Evolutionary conservation across 2,113 vertebrate genomes (phyloP).

Genomic region (Trogon surrucura): DNA sequence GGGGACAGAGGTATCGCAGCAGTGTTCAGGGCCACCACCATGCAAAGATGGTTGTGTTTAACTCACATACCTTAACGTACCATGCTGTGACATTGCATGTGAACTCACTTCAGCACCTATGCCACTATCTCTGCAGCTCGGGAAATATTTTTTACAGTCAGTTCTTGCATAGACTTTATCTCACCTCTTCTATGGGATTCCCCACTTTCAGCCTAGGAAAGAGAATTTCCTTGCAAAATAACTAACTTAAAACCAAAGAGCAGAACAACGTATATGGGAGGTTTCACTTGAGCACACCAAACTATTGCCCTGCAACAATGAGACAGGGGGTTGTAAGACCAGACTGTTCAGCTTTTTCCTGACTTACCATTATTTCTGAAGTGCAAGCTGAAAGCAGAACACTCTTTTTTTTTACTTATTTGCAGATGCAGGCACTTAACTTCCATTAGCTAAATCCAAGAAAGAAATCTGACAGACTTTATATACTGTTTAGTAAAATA

Average conservation of each 20-base stretch:
- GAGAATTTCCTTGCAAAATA: background rate
- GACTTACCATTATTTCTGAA: background rate
- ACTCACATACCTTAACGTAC: fast-evolving
- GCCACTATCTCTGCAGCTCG: background rate
- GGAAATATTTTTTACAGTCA: background rate
- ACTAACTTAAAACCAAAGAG: background rate
- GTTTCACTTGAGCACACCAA: background rate
- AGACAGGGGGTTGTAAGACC: background rate
- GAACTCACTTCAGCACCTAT: background rate
- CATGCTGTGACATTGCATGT: fast-evolving
- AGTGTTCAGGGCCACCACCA: fast-evolving
- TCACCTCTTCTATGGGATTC: background rate
- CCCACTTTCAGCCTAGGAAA: background rate
- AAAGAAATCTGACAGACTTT: background rate
- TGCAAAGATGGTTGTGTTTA: background rate
- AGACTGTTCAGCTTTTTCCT: background rate
- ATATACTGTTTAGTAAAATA: background rate
- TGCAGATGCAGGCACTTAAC: background rate
- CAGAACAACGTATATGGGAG: background rate
- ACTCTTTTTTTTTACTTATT: background rate
- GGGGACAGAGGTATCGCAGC: background rate
- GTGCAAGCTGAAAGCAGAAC: background rate
- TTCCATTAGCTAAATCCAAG: background rate
- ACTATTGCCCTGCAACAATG: fast-evolving
- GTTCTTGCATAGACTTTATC: fast-evolving